Conservation (phyloP, 2,113 vertebrate species). For the Elgaria multicarinata region DNA sequence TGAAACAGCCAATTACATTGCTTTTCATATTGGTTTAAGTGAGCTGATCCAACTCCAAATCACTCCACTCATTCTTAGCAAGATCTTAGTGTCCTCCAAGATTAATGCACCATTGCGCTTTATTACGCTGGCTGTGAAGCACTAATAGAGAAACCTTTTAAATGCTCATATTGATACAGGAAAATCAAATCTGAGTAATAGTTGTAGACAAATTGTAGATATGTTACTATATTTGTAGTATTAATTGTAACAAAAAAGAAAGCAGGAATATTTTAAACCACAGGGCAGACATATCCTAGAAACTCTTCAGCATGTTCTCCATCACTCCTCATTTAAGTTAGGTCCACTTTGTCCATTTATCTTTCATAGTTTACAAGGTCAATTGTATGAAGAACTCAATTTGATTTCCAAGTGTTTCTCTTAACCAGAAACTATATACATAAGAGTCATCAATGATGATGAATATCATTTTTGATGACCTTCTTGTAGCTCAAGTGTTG, state of each 20-base stretch:
- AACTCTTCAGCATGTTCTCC: conserved; percentile 50
- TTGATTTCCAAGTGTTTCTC: conserved; percentile 41
- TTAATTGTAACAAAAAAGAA: background rate
- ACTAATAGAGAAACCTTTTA: conserved; percentile 47
- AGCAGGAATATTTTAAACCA: conserved; percentile 51
- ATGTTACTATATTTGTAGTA: background rate
- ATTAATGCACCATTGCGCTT: conserved; percentile 64
- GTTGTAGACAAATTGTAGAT: conserved; percentile 28
- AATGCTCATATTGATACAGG: conserved; percentile 50
- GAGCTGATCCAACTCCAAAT: conserved; percentile 63
- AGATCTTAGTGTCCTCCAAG: conserved; percentile 57
- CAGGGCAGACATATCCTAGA: conserved; percentile 44
- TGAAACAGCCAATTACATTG: conserved; percentile 72
- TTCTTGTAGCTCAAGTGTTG: conserved; percentile 42
- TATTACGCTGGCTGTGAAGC: conserved; percentile 52
- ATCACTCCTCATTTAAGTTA: conserved; percentile 41
- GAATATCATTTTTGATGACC: conserved; percentile 53
- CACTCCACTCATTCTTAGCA: conserved; percentile 61
- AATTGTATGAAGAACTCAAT: conserved; percentile 22
- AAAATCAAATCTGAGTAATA: conserved; percentile 48
- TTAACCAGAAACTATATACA: conserved; percentile 25
- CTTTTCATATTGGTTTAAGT: conserved; percentile 58
- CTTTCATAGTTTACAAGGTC: conserved; percentile 37
- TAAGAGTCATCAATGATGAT: conserved; percentile 51
- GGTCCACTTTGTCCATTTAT: background rate